Evolutionary conservation across 2,888 invertebrate species (phyloP).

Genomic region (Ennomos fuscantarius): DNA sequence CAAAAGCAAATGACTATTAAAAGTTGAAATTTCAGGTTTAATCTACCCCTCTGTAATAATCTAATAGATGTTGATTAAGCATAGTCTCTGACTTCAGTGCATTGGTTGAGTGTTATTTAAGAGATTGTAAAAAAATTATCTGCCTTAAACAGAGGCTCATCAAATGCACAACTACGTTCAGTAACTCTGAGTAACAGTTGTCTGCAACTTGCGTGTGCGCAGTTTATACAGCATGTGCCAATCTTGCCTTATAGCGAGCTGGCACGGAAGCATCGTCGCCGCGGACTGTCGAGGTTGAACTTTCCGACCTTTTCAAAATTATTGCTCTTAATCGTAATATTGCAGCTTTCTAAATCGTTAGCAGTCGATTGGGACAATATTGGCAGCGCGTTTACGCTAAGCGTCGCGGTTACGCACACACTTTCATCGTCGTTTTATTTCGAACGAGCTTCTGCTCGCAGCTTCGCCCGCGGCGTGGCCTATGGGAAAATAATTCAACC

Average conservation of each 20-base stretch:
- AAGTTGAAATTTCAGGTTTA: too few relatives aligned
- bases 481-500: too few relatives aligned
- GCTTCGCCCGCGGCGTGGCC: too few relatives aligned
- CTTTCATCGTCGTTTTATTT: constrained; percentile 3
- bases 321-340: constrained; percentile 64
- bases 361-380: constrained; percentile 50
- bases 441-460: too few relatives aligned
- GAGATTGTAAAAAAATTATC: too few relatives aligned
- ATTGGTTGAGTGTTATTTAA: too few relatives aligned
- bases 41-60: too few relatives aligned
- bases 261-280: constrained; percentile 54
- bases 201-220: constrained; percentile 50
- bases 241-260: constrained; percentile 48
- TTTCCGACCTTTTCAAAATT: constrained; percentile 59
- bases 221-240: constrained; percentile 34
- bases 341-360: constrained; percentile 72
- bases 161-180: constrained; percentile 32
- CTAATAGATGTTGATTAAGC: too few relatives aligned
- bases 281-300: constrained; percentile 47
- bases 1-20: too few relatives aligned
- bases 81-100: too few relatives aligned
- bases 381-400: constrained; percentile 15
- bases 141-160: constrained; percentile 1
- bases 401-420: constrained; percentile 18
- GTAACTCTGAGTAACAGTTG: constrained; percentile 49